Base-by-base conservation (phyloP, 2,888 invertebrate genomes). In the Synanthedon tipuliformis region DNA sequence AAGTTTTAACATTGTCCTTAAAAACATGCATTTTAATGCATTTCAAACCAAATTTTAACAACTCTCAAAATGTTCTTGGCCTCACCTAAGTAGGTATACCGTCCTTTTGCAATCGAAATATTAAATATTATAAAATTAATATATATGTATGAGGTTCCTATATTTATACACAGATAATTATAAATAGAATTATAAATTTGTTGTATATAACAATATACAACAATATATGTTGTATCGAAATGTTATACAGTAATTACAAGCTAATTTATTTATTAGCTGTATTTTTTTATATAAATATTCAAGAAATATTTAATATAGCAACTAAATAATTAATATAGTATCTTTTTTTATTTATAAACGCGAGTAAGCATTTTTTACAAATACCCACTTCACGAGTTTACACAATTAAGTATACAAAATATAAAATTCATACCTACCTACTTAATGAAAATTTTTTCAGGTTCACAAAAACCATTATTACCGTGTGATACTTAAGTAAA, bases 11-110 rank as follows among this genome's bases (percentile, higher is more conserved):
- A 55, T 58, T 59, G 55, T 53, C 50, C 57, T 61, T 62, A 56
- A 18, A 15, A 15, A 60, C 61, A 63, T 66, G 77, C 73, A 78
- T 76, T 79, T 79, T 53, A 58, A 68, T 72, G 74, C 74, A 75
- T 78, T 78, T 76, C 61, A 16, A 12, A 45, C 16, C 16, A 49
- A 49, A 5, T 18, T 18, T 18, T 18, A 45, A 45, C 12, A 2
- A 45, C 11, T 45, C 45, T 7, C 3, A 13, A 45, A n/a, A 45
- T 16, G 11, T 16, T 18, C 49, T 49, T 49, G 16, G 49, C 49
- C 23, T 49, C n/a, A 15, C 13, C n/a, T 8, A n/a, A n/a, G n/a
- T n/a, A n/a, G n/a, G n/a, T n/a, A 18, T 49, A 12, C 49, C 49
- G 49, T 49, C 49, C 49, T 18, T 5, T 12, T 18, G 16, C 16